These are phyloP conservation scores for Danionella dracula DNA, from an alignment of 2,797 vertebrate species.

Conservation along the genomic window DNA sequence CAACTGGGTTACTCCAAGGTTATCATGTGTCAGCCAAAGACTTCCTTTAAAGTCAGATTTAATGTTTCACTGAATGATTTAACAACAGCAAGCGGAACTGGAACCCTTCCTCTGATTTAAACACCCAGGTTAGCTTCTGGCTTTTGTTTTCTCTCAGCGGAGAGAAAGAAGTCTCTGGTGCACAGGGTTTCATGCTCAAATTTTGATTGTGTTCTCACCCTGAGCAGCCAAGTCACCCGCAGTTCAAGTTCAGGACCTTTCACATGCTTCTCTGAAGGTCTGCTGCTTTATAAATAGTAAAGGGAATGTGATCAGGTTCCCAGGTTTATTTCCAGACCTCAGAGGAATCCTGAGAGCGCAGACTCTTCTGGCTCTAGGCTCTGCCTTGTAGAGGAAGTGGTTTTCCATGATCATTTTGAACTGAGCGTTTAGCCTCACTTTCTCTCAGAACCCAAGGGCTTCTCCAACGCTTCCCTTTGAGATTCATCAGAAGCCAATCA, in stretches of 20 bases:
- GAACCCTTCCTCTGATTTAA: slow-evolving; percentile 5
- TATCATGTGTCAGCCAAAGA: not conserved
- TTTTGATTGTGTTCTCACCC: not conserved
- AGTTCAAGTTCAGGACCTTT: slow-evolving; percentile 35
- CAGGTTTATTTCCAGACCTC: slow-evolving; percentile 55
- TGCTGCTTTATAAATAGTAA: slow-evolving; percentile 50
- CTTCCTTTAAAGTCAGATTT: not conserved
- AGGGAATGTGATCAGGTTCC: slow-evolving; percentile 49
- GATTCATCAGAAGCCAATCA: not conserved
- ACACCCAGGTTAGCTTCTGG: not conserved
- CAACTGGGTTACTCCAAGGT: slow-evolving; percentile 11
- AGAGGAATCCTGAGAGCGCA: slow-evolving; percentile 40
- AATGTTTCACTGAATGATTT: not conserved
- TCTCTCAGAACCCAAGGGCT: not conserved
- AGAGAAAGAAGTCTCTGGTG: slow-evolving; percentile 24
- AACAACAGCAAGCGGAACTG: not conserved
- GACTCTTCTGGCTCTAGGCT: not conserved
- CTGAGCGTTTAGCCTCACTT: not conserved
- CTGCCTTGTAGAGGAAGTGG: not conserved
- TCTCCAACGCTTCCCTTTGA: not conserved
- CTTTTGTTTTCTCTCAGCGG: not conserved
- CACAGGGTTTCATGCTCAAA: not conserved
- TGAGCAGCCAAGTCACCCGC: not conserved
- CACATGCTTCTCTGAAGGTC: slow-evolving; percentile 14
- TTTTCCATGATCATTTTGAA: not conserved